Conservation (phyloP, 2,113 vertebrate genomes). For the Rhegmatorhina hoffmannsi region DNA sequence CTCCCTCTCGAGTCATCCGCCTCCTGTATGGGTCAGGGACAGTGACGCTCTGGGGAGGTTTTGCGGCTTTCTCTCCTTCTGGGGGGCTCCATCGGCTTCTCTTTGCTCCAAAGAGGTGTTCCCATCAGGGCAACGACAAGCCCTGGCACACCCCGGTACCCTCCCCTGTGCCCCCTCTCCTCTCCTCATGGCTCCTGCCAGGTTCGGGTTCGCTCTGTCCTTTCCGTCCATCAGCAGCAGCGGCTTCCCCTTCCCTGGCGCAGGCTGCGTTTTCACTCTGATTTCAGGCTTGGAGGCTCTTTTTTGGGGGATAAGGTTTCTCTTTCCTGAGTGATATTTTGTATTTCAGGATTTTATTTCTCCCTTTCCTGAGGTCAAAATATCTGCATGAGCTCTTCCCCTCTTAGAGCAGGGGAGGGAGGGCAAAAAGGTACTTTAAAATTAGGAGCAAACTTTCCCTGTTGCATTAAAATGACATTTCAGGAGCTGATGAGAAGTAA, state of each 20-base stretch:
- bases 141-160: background rate
- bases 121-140: background rate
- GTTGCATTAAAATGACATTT: slow-evolving; percentile 18
- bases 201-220: background rate
- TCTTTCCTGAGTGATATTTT: background rate
- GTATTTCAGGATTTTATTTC: background rate
- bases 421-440: background rate
- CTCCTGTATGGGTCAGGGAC: background rate
- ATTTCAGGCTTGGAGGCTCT: background rate
- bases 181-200: accelerated
- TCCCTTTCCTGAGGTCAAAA: background rate
- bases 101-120: background rate
- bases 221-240: background rate
- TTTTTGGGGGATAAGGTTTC: background rate
- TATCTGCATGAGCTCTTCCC: background rate
- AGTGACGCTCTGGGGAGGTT: background rate
- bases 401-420: background rate
- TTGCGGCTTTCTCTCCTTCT: background rate
- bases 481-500: background rate
- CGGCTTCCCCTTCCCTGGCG: background rate
- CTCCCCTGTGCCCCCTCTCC: background rate
- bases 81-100: background rate
- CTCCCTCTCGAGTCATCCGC: background rate
- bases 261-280: background rate
- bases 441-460: slow-evolving; percentile 29